Base-by-base conservation (phyloP, 2,888 invertebrate species). In the Philereme transversata region DNA sequence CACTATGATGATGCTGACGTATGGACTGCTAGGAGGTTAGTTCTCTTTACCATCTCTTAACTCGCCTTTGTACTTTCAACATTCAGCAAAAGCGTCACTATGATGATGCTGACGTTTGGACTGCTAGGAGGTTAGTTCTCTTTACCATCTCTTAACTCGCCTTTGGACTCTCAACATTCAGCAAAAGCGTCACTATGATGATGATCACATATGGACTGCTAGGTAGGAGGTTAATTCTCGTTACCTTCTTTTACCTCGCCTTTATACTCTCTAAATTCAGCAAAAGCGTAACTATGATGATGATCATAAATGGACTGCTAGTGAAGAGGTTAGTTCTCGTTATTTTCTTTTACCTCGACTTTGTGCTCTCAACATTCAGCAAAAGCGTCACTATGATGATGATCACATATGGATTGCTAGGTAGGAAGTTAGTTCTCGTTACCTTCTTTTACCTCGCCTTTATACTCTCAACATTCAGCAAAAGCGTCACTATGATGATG, bases 41-140 rank as follows among this genome's bases (percentile, higher is more conserved):
- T 64, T 22, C 8, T 57, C 35, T 35, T 51, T 50, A 3, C 22
- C 22, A 2, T 22, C 22, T 22, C 22, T 22, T 94, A 97, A 45
- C 78, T 94, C 3, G 97, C 98, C 11, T 98, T 99, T 88, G 96
- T 96, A 51, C 93, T 97, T 59, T 96, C 97, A 69, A 96, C 96
- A n/a, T 96, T 97, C 83, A 97, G 98, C 76, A 95, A 95, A 51
- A 96, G 96, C 73, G 96, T 99, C 63, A 95, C 96, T 76, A 94
- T 97, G 91, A 95, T 99, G 82, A 99, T 99, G 96, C 77, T 99
- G 71, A 96, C 97, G 2, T 99, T 99, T 82, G 99, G 99, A 55
- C 94, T 98, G 58, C 88, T 99, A 78, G 99, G 99, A 91, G 99
- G 98, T 95, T 88, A 93, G 92, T 64, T 22, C 8, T 57, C 35